Evolutionary conservation across 2,113 vertebrate species (phyloP).

Genomic region (Dasyurus viverrinus): DNA sequence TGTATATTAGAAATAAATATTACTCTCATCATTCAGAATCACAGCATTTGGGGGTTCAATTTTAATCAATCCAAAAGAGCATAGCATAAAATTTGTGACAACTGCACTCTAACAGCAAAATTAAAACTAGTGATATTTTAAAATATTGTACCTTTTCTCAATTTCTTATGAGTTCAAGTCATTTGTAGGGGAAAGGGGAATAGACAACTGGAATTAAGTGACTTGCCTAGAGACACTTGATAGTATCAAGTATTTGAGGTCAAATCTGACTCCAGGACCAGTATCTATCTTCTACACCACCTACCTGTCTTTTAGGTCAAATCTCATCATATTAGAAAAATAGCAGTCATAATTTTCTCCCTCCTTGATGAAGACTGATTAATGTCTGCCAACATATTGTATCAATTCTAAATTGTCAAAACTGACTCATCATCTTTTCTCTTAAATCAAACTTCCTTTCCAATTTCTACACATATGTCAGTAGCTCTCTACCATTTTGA

Average conservation of each 20-base stretch:
- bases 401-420: neutral
- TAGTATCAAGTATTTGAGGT: too few relatives aligned
- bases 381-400: neutral
- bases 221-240: too few relatives aligned
- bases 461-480: neutral
- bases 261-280: too few relatives aligned
- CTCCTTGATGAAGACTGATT: neutral
- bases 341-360: neutral
- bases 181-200: neutral
- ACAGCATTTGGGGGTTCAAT: slow-evolving; percentile 27
- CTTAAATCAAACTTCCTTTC: neutral
- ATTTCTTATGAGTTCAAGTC: neutral
- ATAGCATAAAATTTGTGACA: slow-evolving; percentile 33
- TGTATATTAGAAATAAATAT: slow-evolving; percentile 45
- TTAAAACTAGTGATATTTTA: neutral
- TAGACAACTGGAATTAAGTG: too few relatives aligned
- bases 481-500: neutral
- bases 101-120: slow-evolving; percentile 43
- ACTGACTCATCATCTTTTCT: neutral
- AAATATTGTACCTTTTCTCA: neutral
- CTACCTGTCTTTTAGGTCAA: neutral
- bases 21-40: slow-evolving; percentile 4
- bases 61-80: slow-evolving; percentile 42
- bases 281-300: too few relatives aligned
- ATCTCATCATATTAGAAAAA: neutral